Evolutionary conservation across 1,140 invertebrate species (phyloP), one percentile per base, ranked within the genome.

Genomic region (Drosophila eugracilis): DNA sequence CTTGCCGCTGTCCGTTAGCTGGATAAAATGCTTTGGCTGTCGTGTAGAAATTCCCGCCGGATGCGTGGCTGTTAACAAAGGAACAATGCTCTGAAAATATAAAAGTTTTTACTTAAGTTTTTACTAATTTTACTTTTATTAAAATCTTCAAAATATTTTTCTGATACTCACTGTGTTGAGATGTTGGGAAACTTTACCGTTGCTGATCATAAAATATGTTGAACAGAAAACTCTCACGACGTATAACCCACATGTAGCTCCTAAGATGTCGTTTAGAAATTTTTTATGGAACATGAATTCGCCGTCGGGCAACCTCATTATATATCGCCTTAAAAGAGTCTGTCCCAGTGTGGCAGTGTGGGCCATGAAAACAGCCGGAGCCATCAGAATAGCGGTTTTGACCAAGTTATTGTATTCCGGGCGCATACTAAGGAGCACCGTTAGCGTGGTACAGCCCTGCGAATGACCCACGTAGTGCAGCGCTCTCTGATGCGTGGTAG

Each of bases 41-140:
- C 94, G 94, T 21, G 93, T 93, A 0, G 95, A 96, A 1, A 95
- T 93, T n/a, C 96, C 96, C 4, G 95, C 94, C 1, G 97, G 96
- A 47, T 93, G 92, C 71, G 97, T 95, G 2, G 93, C 93, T 26
- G 94, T 91, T 57, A 96, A 94, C 0, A 96, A 94, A 0, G 95
- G 93, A 1, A 95, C 71, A 66, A 94, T 92, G 1, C 93, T 94
- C 94, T 95, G n/a, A 30, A 32, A 26, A 9, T 45, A 21, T 10
- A 2, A 0, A 30, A 9, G 12, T 10, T 15, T 14, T 26, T 6
- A 26, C n/a, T n/a, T n/a, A n/a, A n/a, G n/a, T n/a, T n/a, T n/a
- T n/a, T n/a, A n/a, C n/a, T n/a, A n/a, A n/a, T n/a, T n/a, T n/a
- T n/a, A n/a, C n/a, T n/a, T n/a, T n/a, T n/a, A n/a, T n/a, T n/a